Conservation (phyloP, 2,888 invertebrate genomes). For the Drosophila vallismaia region DNA sequence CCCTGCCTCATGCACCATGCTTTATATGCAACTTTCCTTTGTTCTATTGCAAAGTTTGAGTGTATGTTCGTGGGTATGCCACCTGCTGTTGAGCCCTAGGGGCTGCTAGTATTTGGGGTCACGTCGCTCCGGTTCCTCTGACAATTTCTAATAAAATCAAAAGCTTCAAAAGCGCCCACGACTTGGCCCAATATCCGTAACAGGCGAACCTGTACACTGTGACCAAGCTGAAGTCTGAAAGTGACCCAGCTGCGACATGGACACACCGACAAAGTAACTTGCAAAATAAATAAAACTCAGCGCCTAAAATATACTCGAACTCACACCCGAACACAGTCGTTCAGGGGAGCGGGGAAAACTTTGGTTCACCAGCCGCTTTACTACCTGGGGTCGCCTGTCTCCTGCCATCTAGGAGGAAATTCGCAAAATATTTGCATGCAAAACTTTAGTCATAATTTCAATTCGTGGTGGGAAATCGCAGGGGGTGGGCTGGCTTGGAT, state of each 20-base stretch:
- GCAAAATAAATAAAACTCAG: constrained; percentile 67
- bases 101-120: constrained; percentile 40
- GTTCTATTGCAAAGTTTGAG: constrained; percentile 31
- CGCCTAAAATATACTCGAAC: constrained; percentile 53
- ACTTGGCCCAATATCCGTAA: constrained; percentile 56
- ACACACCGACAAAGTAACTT: constrained; percentile 53
- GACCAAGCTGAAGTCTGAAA: constrained; percentile 36
- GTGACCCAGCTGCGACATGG: constrained; percentile 62
- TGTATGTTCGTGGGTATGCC: constrained; percentile 15
- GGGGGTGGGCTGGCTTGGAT: neutral
- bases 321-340: neutral
- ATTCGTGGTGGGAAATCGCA: constrained; percentile 23
- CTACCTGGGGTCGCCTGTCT: constrained; percentile 30
- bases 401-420: constrained; percentile 53
- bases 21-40: constrained; percentile 32
- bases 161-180: constrained; percentile 68
- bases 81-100: constrained; percentile 44
- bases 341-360: constrained; percentile 55
- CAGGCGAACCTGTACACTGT: constrained; percentile 9
- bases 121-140: constrained; percentile 52
- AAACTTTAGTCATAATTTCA: constrained; percentile 74
- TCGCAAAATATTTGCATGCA: constrained; percentile 75
- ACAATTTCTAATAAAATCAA: constrained; percentile 78
- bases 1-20: constrained; percentile 7
- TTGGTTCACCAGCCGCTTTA: constrained; percentile 62